Percentiles rank a stretch among this genome's conserved stretches.
Evolutionary conservation across 2,113 vertebrate genomes (phyloP).

Genomic region (Sebastes fasciatus): DNA sequence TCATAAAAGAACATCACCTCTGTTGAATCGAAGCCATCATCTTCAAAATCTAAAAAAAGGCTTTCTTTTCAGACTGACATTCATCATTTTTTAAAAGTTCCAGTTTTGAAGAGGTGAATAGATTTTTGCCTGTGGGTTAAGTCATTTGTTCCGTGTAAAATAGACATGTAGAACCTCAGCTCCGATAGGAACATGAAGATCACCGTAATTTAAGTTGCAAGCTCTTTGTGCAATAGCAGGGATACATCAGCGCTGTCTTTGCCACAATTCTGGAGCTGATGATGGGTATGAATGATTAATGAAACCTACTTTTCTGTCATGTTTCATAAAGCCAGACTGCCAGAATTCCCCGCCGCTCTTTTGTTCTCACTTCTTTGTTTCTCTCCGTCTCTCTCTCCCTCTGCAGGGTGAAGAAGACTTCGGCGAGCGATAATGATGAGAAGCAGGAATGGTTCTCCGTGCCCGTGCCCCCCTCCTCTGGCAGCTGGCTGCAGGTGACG

Average conservation of each 20-base stretch:
- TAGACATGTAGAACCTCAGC: conserved; percentile 20
- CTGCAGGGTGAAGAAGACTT: conserved; percentile 87
- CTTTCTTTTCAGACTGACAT: conserved; percentile 16
- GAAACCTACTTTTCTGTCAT: conserved; percentile 80
- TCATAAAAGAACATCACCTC: neutral
- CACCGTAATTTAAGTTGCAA: conserved; percentile 58
- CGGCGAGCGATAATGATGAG: conserved; percentile 63
- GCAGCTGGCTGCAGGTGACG: conserved; percentile 84
- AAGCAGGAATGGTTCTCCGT: conserved; percentile 91
- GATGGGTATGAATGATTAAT: conserved; percentile 79
- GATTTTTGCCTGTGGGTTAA: conserved; percentile 35
- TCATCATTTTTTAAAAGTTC: conserved; percentile 36
- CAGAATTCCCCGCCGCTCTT: conserved; percentile 54
- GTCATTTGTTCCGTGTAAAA: conserved; percentile 44
- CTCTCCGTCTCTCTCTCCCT: conserved; percentile 18
- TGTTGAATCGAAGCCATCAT: conserved; percentile 6
- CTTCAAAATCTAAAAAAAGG: neutral
- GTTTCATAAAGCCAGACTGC: conserved; percentile 66
- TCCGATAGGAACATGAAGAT: conserved; percentile 54
- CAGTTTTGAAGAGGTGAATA: conserved; percentile 19
- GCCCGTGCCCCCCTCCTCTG: conserved; percentile 80
- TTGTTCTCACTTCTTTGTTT: conserved; percentile 60
- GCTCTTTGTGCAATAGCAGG: conserved; percentile 23
- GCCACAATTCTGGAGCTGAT: conserved; percentile 49
- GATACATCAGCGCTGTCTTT: conserved; percentile 57